Conservation (phyloP, 2,888 invertebrate genomes). For the Sclerodermus sp. region DNA sequence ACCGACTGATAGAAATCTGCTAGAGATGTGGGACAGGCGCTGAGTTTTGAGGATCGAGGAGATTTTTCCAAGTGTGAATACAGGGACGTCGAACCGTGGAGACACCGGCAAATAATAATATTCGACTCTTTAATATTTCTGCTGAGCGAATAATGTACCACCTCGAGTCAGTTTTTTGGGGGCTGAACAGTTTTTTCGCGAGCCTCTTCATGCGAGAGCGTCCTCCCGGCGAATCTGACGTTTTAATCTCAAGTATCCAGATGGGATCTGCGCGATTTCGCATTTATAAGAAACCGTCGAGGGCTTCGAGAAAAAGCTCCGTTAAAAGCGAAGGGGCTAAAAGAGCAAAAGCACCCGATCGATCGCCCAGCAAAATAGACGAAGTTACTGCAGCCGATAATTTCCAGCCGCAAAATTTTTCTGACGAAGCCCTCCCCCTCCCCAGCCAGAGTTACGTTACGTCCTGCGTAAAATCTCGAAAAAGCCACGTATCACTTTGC, state of each 20-base stretch:
- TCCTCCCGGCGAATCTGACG: slow-evolving; percentile 44
- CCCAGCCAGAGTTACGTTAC: too few species aligned
- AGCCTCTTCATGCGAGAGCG: slow-evolving; percentile 30
- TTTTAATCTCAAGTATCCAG: slow-evolving; percentile 55
- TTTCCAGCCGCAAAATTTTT: too few species aligned
- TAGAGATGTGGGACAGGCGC: too few species aligned
- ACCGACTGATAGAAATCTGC: too few species aligned
- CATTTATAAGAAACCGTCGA: slow-evolving; percentile 27
- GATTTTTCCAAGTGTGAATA: not conserved
- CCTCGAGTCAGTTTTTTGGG: not conserved
- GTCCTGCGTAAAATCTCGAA: too few species aligned
- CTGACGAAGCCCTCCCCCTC: too few species aligned
- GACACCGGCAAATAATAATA: slow-evolving; percentile 42
- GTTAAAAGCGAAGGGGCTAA: slow-evolving; percentile 1
- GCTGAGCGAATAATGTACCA: not conserved
- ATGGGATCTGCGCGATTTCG: slow-evolving; percentile 49
- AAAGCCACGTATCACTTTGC: too few species aligned
- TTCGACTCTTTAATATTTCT: slow-evolving; percentile 43
- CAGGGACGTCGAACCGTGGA: slow-evolving; percentile 24
- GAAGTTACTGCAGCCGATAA: too few species aligned
- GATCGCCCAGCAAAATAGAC: not conserved
- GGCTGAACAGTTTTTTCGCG: slow-evolving; percentile 4
- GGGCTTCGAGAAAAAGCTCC: slow-evolving; percentile 13
- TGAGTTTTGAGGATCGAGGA: too few species aligned
- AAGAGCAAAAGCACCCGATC: not conserved